phyloP scores from a whole-genome alignment of 92 coral and sea anemone species.

The Paramuricea clavata region DNA sequence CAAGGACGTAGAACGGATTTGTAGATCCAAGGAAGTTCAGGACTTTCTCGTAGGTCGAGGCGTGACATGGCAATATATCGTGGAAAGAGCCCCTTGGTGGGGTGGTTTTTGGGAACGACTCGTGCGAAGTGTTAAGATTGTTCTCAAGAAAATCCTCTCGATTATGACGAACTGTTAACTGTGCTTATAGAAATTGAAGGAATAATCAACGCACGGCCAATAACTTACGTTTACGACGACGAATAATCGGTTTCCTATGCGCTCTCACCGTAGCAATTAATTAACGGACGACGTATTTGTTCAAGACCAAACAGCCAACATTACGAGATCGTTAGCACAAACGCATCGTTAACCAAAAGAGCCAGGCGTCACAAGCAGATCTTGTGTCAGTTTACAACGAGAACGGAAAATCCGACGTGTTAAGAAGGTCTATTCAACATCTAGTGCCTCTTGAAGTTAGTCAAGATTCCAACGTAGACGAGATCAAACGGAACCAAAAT shows the following conservation, averaged over 20 bases:
- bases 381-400: neutral
- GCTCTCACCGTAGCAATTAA: neutral
- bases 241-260: slow-evolving; percentile 8
- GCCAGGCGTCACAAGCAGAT: neutral
- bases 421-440: neutral
- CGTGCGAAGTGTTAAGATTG: too few relatives aligned
- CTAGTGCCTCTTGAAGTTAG: neutral
- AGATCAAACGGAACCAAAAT: too few relatives aligned
- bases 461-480: neutral
- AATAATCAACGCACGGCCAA: neutral
- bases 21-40: slow-evolving; percentile 1
- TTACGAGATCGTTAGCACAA: too few relatives aligned
- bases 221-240: slow-evolving; percentile 8
- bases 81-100: neutral
- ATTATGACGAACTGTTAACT: too few relatives aligned
- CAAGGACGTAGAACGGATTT: neutral
- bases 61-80: neutral
- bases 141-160: too few relatives aligned
- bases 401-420: neutral
- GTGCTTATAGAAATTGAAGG: too few relatives aligned
- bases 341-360: too few relatives aligned
- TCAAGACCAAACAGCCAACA: too few relatives aligned
- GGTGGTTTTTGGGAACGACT: too few relatives aligned
- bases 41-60: neutral
- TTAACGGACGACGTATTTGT: too few relatives aligned